Evolutionary conservation across 2,888 invertebrate genomes (phyloP).

Genomic region (Dasypogon diadema): DNA sequence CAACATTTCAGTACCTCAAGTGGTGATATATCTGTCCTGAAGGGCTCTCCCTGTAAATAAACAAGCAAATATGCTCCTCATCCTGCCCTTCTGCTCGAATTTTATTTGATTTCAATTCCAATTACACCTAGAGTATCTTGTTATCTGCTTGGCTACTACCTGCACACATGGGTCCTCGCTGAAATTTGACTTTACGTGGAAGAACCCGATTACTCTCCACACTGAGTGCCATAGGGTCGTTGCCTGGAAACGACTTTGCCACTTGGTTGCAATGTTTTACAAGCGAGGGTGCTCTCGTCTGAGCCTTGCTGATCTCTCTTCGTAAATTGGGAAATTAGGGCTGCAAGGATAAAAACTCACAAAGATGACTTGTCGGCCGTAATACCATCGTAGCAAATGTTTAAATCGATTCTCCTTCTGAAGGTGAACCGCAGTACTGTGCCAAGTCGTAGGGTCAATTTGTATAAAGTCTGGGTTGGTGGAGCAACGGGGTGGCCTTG

Average conservation of each 20-base stretch:
- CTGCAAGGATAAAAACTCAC: background rate
- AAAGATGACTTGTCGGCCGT: no score
- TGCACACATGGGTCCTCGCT: background rate
- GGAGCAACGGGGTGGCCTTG: background rate
- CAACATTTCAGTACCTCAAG: constrained; percentile 31
- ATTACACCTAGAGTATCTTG: background rate
- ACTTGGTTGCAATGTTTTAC: background rate
- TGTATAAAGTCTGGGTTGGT: background rate
- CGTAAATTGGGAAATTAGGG: background rate
- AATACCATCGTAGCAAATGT: no score
- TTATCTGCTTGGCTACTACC: background rate
- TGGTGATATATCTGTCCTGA: constrained; percentile 25
- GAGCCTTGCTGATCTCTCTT: background rate
- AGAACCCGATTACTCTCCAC: background rate
- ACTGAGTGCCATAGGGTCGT: background rate
- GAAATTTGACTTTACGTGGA: background rate
- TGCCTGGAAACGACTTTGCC: constrained; percentile 14
- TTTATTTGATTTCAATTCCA: constrained; percentile 36
- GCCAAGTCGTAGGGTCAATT: background rate
- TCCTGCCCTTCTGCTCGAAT: background rate
- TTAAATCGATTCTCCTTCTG: background rate
- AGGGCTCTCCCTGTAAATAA: constrained; percentile 2
- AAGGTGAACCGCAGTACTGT: background rate
- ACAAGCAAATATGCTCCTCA: background rate
- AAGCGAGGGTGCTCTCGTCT: background rate